Conservation (phyloP, 2,797 vertebrate species). For the Notolepis coatsorum region DNA sequence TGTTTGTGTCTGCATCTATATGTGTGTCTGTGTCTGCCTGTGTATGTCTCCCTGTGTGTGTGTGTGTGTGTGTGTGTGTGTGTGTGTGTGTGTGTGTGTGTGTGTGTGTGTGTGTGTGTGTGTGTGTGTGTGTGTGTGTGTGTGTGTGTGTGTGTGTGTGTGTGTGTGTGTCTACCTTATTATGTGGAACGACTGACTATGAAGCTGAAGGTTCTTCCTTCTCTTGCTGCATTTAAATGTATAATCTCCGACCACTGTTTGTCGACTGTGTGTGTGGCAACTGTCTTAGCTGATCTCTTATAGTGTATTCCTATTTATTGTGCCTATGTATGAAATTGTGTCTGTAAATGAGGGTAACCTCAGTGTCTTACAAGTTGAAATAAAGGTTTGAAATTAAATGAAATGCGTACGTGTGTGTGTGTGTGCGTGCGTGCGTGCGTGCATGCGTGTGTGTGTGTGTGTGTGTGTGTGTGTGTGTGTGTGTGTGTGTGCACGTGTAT, state of each 20-base stretch:
- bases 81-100: background rate
- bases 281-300: background rate
- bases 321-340: too few relatives aligned
- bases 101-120: too few relatives aligned
- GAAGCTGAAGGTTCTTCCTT: too few relatives aligned
- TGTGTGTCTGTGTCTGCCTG: conserved; percentile 2
- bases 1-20: conserved; percentile 14
- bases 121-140: background rate
- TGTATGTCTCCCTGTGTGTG: background rate
- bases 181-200: too few relatives aligned
- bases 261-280: too few relatives aligned
- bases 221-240: too few relatives aligned
- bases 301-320: too few relatives aligned
- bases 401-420: conserved; percentile 18
- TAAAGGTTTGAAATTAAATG: too few relatives aligned
- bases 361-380: too few relatives aligned
- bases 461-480: background rate
- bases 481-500: background rate
- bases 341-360: too few relatives aligned
- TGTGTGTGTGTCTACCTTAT: too few relatives aligned
- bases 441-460: background rate
- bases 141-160: background rate
- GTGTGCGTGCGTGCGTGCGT: conserved; percentile 2
- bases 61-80: background rate
- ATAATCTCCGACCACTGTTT: too few relatives aligned